These are phyloP conservation scores for Saccostrea glomerata DNA, from an alignment of 1,140 invertebrate genomes.

Conservation along the genomic window DNA sequence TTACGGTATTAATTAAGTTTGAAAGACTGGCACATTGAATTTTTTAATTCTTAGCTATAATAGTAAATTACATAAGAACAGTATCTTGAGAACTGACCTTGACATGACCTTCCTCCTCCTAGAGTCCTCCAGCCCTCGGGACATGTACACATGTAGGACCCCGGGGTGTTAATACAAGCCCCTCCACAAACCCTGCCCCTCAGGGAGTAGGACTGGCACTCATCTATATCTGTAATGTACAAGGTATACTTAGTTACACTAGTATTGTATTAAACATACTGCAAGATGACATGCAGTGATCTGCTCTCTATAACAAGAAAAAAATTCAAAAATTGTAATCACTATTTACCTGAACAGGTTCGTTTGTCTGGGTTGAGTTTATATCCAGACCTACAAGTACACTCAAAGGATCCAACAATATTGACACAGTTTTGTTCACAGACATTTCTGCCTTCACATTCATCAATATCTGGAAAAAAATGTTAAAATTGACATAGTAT, in stretches of 20 bases:
- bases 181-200: conserved; percentile 77
- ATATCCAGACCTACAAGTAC: conserved; percentile 87
- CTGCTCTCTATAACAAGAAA: too few species aligned
- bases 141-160: conserved; percentile 91
- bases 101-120: conserved; percentile 68
- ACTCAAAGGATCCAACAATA: conserved; percentile 69
- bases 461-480: conserved; percentile 81
- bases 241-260: too few species aligned
- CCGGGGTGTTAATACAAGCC: conserved; percentile 87
- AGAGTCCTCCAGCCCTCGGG: conserved; percentile 87
- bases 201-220: conserved; percentile 85
- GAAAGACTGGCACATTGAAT: too few species aligned
- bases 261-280: too few species aligned
- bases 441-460: conserved; percentile 82
- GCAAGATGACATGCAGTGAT: too few species aligned
- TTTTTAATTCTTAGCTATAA: too few species aligned
- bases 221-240: conserved; percentile 87
- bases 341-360: conserved; percentile 80
- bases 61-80: too few species aligned
- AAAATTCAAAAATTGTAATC: too few species aligned
- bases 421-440: conserved; percentile 85
- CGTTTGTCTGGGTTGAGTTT: conserved; percentile 83
- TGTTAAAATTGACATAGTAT: too few species aligned
- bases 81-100: conserved; percentile 67
- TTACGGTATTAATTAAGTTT: too few species aligned